Evolutionary conservation across 2,113 vertebrate genomes (phyloP).

Genomic region (Macrotis lagotis): DNA sequence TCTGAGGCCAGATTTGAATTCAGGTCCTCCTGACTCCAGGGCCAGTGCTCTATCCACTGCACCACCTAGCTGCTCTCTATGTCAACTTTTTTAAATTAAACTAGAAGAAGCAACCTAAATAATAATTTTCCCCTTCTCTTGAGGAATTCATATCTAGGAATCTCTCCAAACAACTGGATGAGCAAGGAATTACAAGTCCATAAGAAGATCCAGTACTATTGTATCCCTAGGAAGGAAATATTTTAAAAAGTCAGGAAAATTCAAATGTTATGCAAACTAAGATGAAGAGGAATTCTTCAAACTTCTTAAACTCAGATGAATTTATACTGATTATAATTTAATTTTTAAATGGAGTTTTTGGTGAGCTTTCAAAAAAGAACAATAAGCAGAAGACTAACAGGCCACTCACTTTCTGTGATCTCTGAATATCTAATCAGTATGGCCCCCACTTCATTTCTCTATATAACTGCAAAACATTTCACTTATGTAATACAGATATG

Average conservation of each 20-base stretch:
- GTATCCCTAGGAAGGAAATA: slow-evolving; percentile 30
- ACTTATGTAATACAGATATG: neutral
- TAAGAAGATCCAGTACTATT: slow-evolving; percentile 38
- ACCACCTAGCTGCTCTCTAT: too few species aligned
- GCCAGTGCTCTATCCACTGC: too few species aligned
- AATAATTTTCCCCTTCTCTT: neutral
- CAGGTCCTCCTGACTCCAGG: too few species aligned
- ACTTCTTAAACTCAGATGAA: neutral
- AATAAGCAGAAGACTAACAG: slow-evolving; percentile 27
- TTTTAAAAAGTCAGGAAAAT: slow-evolving; percentile 38
- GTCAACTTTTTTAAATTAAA: neutral
- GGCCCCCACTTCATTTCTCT: neutral
- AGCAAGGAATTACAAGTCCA: slow-evolving; percentile 39
- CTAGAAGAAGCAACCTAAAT: neutral
- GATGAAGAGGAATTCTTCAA: neutral
- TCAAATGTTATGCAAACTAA: neutral
- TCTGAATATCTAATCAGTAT: neutral
- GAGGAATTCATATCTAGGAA: neutral
- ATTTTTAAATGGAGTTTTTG: slow-evolving; percentile 30
- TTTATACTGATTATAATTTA: neutral
- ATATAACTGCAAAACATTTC: slow-evolving; percentile 31
- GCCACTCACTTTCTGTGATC: slow-evolving; percentile 41
- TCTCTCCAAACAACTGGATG: neutral
- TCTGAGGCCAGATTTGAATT: too few species aligned
- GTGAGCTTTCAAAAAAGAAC: slow-evolving; percentile 43